Evolutionary conservation across 37 sponge, comb jelly and placozoan species (phyloP).

Genomic region (Crambe crambe): DNA sequence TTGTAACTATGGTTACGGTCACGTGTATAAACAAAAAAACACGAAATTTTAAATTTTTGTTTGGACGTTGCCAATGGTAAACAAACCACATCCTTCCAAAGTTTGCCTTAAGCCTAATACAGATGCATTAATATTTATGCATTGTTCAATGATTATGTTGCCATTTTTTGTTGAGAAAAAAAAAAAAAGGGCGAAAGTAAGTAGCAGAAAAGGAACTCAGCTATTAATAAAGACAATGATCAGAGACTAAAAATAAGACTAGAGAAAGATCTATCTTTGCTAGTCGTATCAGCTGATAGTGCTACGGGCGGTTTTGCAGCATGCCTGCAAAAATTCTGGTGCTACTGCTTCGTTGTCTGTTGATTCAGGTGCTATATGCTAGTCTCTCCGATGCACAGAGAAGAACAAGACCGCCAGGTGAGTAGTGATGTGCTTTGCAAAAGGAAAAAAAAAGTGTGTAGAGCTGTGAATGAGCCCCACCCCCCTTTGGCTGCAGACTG

Average conservation of each 20-base stretch:
- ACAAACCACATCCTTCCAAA: not conserved
- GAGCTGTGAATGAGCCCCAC: conserved; percentile 7
- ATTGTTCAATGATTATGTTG: no score
- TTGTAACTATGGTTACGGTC: not conserved
- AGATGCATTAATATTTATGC: no score
- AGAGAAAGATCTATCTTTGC: no score
- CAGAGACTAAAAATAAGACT: no score
- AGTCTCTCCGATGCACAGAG: not conserved
- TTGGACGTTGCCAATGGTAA: not conserved
- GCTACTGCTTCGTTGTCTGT: not conserved
- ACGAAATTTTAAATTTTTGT: not conserved
- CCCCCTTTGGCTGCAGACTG: not conserved
- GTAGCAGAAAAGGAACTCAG: no score
- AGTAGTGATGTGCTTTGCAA: not conserved
- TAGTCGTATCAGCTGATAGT: no score
- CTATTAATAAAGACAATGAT: no score
- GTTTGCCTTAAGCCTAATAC: not conserved
- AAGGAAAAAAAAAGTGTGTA: no score
- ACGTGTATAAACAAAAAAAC: not conserved
- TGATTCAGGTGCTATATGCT: not conserved
- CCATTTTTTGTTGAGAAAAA: no score
- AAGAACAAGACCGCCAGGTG: not conserved
- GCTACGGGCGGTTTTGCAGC: no score
- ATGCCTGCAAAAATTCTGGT: no score
- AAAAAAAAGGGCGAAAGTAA: no score